Evolutionary conservation across 2,888 invertebrate species (phyloP), one percentile per base, ranked within the genome.

Genomic region (Rotaria sp.): DNA sequence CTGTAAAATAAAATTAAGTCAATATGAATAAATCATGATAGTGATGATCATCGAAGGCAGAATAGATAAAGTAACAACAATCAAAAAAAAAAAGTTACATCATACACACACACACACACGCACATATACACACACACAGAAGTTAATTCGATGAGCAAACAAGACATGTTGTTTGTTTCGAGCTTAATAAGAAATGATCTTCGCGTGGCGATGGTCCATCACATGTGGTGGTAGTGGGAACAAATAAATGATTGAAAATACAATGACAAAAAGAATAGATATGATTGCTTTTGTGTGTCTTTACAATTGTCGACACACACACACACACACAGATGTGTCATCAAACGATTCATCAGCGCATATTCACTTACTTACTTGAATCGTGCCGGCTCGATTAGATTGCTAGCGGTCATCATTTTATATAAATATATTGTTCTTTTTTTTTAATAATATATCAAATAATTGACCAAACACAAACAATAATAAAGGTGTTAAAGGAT

Each of bases 131-230:
- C 67, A 67, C 35, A 67, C 67, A 67, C 67, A 67, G 30, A 67
- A 67, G 67, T 67, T 67, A 67, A 67, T 67, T 67, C 67, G 67
- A 67, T 67, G 67, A 67, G 35, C 67, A 67, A 67, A 67, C 67
- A 67, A 67, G 67, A 67, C 67, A 67, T 67, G 67, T 67, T 67
- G 67, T 67, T 67, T 67, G 67, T 67, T 67, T 67, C 67, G 67
- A 67, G 67, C 67, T 67, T 67, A 67, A 67, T 67, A 67, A 67
- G 67, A 67, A 67, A 67, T 67, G 67, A 67, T 67, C 67, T 67
- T 67, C 67, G 67, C 30, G 67, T 67, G 67, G 67, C 67, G 67
- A 67, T 67, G 67, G 67, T 67, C 67, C 67, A 67, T 67, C 67
- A 67, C 67, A 67, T 67, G 67, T 67, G 67, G 67, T 67, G 67